Base-by-base conservation (phyloP, 2,888 invertebrate genomes). In the Abrostola tripartita region DNA sequence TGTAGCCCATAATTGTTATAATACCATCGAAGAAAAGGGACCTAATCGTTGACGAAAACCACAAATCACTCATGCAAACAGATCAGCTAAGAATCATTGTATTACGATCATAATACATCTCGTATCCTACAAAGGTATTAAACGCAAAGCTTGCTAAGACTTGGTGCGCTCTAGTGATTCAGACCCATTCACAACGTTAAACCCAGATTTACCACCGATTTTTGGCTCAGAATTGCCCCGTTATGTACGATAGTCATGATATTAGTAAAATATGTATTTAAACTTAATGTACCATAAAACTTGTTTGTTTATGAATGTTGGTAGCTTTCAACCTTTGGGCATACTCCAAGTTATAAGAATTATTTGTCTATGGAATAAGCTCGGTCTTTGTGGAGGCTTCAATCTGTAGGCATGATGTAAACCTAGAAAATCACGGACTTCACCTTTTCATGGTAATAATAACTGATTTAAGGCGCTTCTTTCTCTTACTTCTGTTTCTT, bases 171-270 rank as follows among this genome's bases (percentile, higher is more conserved):
- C 54, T 37, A 69, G 69, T 80, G 81, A 76, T 73, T 81, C 78
- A 81, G 74, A 67, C 65, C 70, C 71, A 73, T 80, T 68, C 75
- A 73, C 68, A 68, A 74, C 71, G 82, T 78, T 79, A 79, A 80
- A 65, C 70, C n/a, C 58, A 71, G 82, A 81, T 81, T 81, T 81
- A 81, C 70, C 72, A 73, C 78, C 72, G 76, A 81, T 78, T 81
- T 77, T 76, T 76, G 81, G 78, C 81, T 78, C 78, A 65, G 64
- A 58, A 10, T 69, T 61, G 61, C 50, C 65, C 50, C 65, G 57
- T 54, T 64, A 69, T 55, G 55, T 62, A 56, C 61, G 63, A 69
- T 52, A 59, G 66, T 66, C 65, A 57, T 67, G 57, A 56, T 61
- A 67, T 74, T 78, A 64, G 77, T 67, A 61, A 77, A 73, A 74